phyloP scores from a whole-genome alignment of 2,113 vertebrate species.

The Cygnus atratus region DNA sequence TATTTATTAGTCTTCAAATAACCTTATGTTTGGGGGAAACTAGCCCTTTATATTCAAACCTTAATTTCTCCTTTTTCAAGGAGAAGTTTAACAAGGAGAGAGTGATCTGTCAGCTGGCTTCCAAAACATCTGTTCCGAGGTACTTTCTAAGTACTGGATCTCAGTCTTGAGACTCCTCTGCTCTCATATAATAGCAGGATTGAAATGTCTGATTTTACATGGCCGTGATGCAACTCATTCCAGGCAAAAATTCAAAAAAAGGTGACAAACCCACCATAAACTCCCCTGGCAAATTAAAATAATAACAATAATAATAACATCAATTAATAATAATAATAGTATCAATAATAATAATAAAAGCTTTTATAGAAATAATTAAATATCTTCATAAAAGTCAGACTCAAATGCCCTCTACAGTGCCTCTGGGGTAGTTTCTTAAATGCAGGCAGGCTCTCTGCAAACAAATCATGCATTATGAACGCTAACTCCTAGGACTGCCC shows the following conservation, averaged over 20 bases:
- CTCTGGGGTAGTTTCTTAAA: not conserved
- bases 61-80: constrained; percentile 45
- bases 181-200: not conserved
- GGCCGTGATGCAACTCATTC: not conserved
- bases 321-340: not conserved
- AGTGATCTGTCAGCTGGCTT: not conserved
- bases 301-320: not conserved
- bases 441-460: not conserved
- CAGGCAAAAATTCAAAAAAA: not conserved
- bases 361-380: not conserved
- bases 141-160: not conserved
- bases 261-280: not conserved
- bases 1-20: not conserved
- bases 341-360: no score
- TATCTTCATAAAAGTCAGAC: not conserved
- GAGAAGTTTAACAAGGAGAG: not conserved
- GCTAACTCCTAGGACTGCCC: not conserved
- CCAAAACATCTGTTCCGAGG: not conserved
- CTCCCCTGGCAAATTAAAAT: not conserved
- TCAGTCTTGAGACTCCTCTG: not conserved
- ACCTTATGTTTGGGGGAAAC: not conserved
- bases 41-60: not conserved
- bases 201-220: not conserved
- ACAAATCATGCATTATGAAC: not conserved
- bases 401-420: not conserved